These are phyloP conservation scores for Fundulus diaphanus DNA, from an alignment of 2,797 vertebrate genomes.

Conservation along the genomic window DNA sequence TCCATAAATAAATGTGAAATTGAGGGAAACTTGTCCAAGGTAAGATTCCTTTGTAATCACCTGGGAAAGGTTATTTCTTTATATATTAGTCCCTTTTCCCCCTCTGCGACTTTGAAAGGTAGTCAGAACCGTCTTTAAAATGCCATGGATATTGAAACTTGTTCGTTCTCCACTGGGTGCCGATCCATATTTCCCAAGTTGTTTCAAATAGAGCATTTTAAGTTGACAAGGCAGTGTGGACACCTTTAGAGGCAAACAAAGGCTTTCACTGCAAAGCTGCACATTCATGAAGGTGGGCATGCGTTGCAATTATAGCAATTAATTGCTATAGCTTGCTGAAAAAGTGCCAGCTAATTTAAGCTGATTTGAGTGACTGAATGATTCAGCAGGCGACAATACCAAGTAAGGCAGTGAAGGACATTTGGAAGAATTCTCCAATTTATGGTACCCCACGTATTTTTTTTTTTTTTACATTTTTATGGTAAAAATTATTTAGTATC, in stretches of 20 bases:
- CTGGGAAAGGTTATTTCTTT: constrained; percentile 76
- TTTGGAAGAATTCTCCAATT: background rate
- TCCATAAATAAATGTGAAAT: constrained; percentile 81
- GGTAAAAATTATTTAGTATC: background rate
- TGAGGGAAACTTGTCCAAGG: constrained; percentile 67
- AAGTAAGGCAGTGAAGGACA: background rate
- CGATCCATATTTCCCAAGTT: constrained; percentile 37
- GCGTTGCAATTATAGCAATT: background rate
- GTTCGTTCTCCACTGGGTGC: constrained; percentile 32
- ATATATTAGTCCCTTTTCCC: constrained; percentile 30
- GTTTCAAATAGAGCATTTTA: constrained; percentile 57
- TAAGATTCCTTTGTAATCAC: constrained; percentile 65
- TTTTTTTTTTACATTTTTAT: no score
- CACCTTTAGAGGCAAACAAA: constrained; percentile 42
- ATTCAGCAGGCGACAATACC: background rate
- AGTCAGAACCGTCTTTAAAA: constrained; percentile 33
- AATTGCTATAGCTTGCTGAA: background rate
- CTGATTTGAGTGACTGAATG: background rate
- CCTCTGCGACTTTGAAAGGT: constrained; percentile 14
- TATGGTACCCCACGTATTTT: background rate
- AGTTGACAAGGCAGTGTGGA: constrained; percentile 49
- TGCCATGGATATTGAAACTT: constrained; percentile 62
- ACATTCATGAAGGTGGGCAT: constrained; percentile 7
- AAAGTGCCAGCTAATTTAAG: background rate
- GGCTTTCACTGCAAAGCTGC: constrained; percentile 1